These are phyloP conservation scores for Callyntrura guangdongensis DNA, from an alignment of 2,888 invertebrate genomes.

Conservation along the genomic window DNA sequence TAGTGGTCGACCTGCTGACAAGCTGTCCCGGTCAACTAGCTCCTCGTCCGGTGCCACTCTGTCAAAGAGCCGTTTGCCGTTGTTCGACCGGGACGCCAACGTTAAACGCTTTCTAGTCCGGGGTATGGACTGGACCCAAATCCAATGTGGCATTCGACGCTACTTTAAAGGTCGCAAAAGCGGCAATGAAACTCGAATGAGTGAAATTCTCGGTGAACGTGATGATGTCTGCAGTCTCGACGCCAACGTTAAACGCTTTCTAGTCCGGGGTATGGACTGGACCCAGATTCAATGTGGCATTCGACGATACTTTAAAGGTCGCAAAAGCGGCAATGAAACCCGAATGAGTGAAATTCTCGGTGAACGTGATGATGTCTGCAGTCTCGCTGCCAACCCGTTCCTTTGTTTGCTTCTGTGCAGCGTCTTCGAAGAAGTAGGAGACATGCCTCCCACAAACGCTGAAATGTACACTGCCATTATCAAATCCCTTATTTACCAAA, in stretches of 20 bases:
- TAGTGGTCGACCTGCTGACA: constrained; percentile 77
- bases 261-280: constrained; percentile 83
- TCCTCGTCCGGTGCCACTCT: constrained; percentile 69
- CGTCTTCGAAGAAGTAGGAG: constrained; percentile 87
- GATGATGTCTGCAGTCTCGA: constrained; percentile 85
- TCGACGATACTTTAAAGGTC: constrained; percentile 83
- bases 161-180: constrained; percentile 84
- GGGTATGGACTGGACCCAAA: constrained; percentile 84
- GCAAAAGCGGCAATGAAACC: constrained; percentile 83
- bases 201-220: constrained; percentile 83
- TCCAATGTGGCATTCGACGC: constrained; percentile 82
- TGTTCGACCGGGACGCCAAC: constrained; percentile 51
- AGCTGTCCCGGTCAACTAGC: constrained; percentile 80
- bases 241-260: constrained; percentile 76
- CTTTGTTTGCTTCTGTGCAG: constrained; percentile 88
- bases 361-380: constrained; percentile 85
- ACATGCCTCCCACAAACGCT: constrained; percentile 86
- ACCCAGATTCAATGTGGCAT: constrained; percentile 83
- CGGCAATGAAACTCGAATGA: constrained; percentile 82
- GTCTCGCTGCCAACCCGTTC: constrained; percentile 87
- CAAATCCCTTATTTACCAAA: constrained; percentile 87
- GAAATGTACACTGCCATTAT: constrained; percentile 87
- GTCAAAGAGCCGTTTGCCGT: constrained; percentile 55
- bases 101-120: constrained; percentile 80
- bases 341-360: constrained; percentile 84